Evolutionary conservation across 2,113 vertebrate genomes (phyloP).

Genomic region (Phalacrocorax pelagicus): DNA sequence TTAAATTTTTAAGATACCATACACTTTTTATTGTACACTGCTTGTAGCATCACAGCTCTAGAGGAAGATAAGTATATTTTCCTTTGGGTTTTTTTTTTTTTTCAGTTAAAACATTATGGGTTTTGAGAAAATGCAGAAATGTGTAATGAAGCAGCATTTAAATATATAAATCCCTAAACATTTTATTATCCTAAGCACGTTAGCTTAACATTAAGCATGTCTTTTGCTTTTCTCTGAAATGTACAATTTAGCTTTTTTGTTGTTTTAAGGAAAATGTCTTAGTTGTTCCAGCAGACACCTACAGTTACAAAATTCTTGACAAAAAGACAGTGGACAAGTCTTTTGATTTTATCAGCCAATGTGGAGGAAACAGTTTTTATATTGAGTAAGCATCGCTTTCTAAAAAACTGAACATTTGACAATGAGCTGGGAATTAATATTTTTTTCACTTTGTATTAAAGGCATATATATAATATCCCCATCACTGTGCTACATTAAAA

Average conservation of each 20-base stretch:
- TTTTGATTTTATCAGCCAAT: slow-evolving; percentile 84
- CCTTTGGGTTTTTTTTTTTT: background rate
- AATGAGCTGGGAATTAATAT: background rate
- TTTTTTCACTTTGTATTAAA: background rate
- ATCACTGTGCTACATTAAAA: background rate
- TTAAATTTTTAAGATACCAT: background rate
- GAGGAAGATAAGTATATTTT: background rate
- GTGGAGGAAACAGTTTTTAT: slow-evolving; percentile 86
- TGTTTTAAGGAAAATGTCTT: slow-evolving; percentile 84
- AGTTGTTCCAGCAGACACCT: slow-evolving; percentile 82
- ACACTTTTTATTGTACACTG: background rate
- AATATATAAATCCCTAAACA: background rate
- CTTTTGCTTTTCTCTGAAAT: slow-evolving; percentile 8
- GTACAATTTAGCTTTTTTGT: slow-evolving; percentile 30
- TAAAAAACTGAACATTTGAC: background rate
- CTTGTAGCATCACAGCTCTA: background rate
- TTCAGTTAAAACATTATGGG: background rate
- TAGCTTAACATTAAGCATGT: background rate
- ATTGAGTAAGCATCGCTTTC: slow-evolving; percentile 81
- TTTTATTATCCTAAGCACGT: too few relatives aligned
- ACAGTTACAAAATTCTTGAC: slow-evolving; percentile 81
- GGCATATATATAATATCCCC: background rate
- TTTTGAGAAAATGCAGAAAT: background rate
- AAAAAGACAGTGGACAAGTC: slow-evolving; percentile 84
- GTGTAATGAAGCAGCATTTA: background rate